phyloP scores from a whole-genome alignment of 2,888 invertebrate species.

The Tryphoninae sp. region DNA sequence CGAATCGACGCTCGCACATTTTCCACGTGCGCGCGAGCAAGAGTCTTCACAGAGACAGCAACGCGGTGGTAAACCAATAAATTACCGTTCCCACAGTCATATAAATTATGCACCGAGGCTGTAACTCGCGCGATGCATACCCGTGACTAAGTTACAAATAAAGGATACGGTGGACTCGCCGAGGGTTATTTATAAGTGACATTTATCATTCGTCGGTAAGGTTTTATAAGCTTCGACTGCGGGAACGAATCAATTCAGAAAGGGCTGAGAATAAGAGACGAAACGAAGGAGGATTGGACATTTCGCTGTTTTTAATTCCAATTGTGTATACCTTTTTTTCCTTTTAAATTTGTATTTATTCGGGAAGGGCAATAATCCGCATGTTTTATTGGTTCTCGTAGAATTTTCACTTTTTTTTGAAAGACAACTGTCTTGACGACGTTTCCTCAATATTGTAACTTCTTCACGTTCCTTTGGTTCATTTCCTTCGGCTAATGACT shows the following conservation, averaged over 20 bases:
- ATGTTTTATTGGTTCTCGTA: slow-evolving; percentile 12
- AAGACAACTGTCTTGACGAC: too few species aligned
- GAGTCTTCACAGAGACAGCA: slow-evolving; percentile 60
- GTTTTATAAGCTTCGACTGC: slow-evolving; percentile 60
- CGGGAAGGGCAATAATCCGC: slow-evolving; percentile 42
- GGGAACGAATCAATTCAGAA: slow-evolving; percentile 61
- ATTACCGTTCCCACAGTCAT: slow-evolving; percentile 58
- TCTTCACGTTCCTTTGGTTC: neutral
- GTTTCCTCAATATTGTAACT: neutral
- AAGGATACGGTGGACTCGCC: slow-evolving; percentile 56
- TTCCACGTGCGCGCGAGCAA: slow-evolving; percentile 52
- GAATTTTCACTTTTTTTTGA: too few species aligned
- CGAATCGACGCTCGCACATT: slow-evolving; percentile 60
- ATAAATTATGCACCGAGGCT: slow-evolving; percentile 62
- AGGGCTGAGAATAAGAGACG: slow-evolving; percentile 42
- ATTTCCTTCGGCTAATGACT: neutral
- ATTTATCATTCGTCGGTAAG: slow-evolving; percentile 59
- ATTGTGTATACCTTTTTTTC: slow-evolving; percentile 28
- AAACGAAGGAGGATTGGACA: slow-evolving; percentile 40
- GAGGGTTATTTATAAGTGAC: slow-evolving; percentile 60
- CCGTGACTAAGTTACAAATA: slow-evolving; percentile 62
- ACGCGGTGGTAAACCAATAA: slow-evolving; percentile 60
- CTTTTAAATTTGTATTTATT: neutral
- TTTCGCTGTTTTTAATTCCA: slow-evolving; percentile 49
- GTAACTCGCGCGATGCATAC: slow-evolving; percentile 54